A percentile compares a stretch with the other conserved stretches of the same genome.
phyloP scores from a whole-genome alignment of 2,113 vertebrate species.

The Reinhardtius hippoglossoides region DNA sequence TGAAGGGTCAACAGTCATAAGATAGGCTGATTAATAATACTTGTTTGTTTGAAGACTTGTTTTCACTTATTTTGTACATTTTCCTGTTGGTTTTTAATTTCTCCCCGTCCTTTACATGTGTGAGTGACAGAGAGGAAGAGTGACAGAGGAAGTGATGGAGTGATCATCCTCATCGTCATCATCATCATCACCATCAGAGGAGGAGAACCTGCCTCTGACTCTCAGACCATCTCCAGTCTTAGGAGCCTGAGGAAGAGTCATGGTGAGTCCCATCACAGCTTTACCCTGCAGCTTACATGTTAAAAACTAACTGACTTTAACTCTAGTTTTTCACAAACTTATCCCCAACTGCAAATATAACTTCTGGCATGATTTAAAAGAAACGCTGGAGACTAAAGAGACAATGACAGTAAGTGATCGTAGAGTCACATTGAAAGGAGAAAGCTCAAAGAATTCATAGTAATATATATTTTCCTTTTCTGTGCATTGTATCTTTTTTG shows the following conservation, averaged over 20 bases:
- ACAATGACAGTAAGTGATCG: no score
- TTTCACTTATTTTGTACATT: not conserved
- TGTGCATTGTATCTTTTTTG: not conserved
- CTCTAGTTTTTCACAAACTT: no score
- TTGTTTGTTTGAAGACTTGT: not conserved
- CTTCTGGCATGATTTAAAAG: no score
- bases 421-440: no score
- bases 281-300: not conserved
- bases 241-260: constrained; percentile 51
- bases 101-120: not conserved
- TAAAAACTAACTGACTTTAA: not conserved
- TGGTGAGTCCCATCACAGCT: constrained; percentile 64
- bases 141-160: constrained; percentile 75
- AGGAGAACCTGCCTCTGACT: constrained; percentile 70
- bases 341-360: not conserved
- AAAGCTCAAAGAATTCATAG: no score
- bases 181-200: not conserved
- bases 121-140: constrained; percentile 12
- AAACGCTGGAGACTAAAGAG: no score
- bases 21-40: not conserved
- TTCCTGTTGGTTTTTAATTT: not conserved
- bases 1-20: no score
- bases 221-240: constrained; percentile 54
- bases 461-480: no score
- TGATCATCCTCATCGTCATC: constrained; percentile 37